A percentile compares a stretch with the other conserved stretches of the same genome.
Conservation (phyloP, 2,797 vertebrate genomes). For the Enteromius anoplus region DNA sequence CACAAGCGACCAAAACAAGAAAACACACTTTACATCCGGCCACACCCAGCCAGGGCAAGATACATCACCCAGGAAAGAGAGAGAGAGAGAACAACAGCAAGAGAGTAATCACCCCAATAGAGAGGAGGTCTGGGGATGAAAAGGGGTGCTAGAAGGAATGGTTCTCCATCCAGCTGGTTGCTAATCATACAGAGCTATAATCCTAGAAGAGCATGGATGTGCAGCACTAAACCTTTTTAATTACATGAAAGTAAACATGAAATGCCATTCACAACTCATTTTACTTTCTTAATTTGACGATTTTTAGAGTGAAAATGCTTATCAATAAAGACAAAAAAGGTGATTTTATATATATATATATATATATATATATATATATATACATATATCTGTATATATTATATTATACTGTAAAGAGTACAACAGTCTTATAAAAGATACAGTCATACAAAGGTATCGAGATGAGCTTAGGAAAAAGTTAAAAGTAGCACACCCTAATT, state of each 20-base stretch:
- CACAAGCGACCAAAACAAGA: slow-evolving; percentile 28
- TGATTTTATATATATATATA: too few relatives aligned
- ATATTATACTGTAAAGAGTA: background rate
- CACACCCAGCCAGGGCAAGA: slow-evolving; percentile 11
- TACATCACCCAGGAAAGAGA: slow-evolving; percentile 7
- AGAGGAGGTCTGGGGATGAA: slow-evolving; percentile 33
- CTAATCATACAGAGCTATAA: slow-evolving; percentile 32
- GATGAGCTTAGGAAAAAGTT: background rate
- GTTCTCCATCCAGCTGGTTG: slow-evolving; percentile 34
- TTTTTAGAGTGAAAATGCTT: background rate
- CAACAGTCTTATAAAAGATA: background rate
- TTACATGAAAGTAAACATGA: slow-evolving; percentile 18
- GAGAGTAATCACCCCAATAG: background rate
- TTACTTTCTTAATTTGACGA: background rate
- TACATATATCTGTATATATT: background rate
- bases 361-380: too few relatives aligned
- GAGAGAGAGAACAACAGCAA: slow-evolving; percentile 29
- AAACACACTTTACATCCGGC: slow-evolving; percentile 34
- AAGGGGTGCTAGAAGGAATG: slow-evolving; percentile 13
- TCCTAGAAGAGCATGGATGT: background rate
- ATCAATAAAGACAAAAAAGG: too few relatives aligned
- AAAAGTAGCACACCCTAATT: background rate
- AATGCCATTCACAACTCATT: background rate
- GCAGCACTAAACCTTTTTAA: background rate
- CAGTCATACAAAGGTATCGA: background rate